Percentiles rank a stretch among this genome's conserved stretches.
These are phyloP conservation scores for Xestia sexstrigata DNA, from an alignment of 2,888 invertebrate species.

Conservation along the genomic window DNA sequence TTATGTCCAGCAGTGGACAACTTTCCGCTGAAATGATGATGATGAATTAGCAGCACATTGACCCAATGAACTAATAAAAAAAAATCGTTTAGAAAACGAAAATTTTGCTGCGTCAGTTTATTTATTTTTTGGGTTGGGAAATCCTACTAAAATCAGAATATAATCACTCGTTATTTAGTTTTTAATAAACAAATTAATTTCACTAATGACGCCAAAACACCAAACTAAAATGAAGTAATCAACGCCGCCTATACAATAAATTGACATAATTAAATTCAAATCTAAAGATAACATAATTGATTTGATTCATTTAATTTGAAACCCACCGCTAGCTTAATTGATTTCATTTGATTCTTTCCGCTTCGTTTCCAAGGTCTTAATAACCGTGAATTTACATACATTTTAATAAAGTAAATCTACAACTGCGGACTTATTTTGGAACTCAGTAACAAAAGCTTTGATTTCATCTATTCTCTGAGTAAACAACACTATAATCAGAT, in stretches of 20 bases:
- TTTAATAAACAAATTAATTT: conserved; percentile 25
- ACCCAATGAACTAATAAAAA: neutral
- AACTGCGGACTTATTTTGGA: conserved; percentile 15
- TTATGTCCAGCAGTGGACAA: too few relatives aligned
- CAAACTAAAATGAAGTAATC: conserved; percentile 49
- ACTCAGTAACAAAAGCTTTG: neutral
- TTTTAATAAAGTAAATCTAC: conserved; percentile 13
- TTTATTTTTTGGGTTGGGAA: neutral
- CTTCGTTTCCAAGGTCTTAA: conserved; percentile 50
- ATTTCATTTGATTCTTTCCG: conserved; percentile 59
- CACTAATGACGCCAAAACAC: conserved; percentile 33
- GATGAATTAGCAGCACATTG: neutral
- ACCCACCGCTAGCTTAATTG: conserved; percentile 58
- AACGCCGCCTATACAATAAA: conserved; percentile 50
- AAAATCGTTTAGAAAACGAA: neutral
- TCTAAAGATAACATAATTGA: conserved; percentile 58
- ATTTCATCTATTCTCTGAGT: neutral
- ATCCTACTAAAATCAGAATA: neutral
- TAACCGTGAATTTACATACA: conserved; percentile 43
- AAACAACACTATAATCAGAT: neutral
- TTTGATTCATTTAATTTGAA: conserved; percentile 61
- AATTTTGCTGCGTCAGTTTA: neutral
- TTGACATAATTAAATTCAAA: conserved; percentile 61
- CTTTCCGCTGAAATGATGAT: too few relatives aligned
- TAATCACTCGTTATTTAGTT: neutral